phyloP scores from a whole-genome alignment of 2,113 vertebrate species.

The Pelmatolapia mariae region DNA sequence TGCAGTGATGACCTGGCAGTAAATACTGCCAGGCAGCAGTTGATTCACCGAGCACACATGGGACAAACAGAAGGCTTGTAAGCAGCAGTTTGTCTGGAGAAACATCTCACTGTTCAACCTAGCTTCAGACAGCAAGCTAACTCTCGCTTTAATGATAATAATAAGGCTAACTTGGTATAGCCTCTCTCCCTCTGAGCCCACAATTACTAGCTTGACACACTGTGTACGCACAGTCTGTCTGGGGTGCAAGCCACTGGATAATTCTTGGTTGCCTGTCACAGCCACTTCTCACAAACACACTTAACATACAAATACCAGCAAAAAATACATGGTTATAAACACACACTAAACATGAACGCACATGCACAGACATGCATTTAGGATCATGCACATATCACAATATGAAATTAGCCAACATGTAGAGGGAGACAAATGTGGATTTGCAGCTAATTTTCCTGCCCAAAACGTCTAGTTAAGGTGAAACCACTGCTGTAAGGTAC shows the following conservation, averaged over 20 bases:
- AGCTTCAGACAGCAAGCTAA: constrained; percentile 62
- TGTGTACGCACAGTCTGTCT: constrained; percentile 71
- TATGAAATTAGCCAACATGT: constrained; percentile 7
- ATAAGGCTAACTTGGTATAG: constrained; percentile 67
- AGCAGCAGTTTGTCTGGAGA: constrained; percentile 60
- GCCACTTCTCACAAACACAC: constrained; percentile 62
- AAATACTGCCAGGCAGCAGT: constrained; percentile 39
- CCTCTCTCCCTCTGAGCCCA: constrained; percentile 63
- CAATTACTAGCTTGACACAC: constrained; percentile 71
- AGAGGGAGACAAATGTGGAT: constrained; percentile 10
- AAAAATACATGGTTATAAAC: background rate
- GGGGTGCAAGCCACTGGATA: constrained; percentile 66
- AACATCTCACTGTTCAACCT: constrained; percentile 44
- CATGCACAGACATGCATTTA: background rate
- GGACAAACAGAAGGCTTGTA: constrained; percentile 42
- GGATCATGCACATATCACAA: background rate
- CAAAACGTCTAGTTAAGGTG: constrained; percentile 9
- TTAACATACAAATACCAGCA: constrained; percentile 24
- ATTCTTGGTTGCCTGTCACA: constrained; percentile 70
- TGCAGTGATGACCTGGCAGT: constrained; percentile 35
- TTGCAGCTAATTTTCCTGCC: constrained; percentile 26
- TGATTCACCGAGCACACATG: constrained; percentile 37
- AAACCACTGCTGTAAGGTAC: constrained; percentile 10
- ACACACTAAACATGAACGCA: background rate
- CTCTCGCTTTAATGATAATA: constrained; percentile 74